Percentiles rank a stretch among this genome's conserved stretches.
phyloP scores from a whole-genome alignment of 2,797 vertebrate species.

The Meriones psammophilus region DNA sequence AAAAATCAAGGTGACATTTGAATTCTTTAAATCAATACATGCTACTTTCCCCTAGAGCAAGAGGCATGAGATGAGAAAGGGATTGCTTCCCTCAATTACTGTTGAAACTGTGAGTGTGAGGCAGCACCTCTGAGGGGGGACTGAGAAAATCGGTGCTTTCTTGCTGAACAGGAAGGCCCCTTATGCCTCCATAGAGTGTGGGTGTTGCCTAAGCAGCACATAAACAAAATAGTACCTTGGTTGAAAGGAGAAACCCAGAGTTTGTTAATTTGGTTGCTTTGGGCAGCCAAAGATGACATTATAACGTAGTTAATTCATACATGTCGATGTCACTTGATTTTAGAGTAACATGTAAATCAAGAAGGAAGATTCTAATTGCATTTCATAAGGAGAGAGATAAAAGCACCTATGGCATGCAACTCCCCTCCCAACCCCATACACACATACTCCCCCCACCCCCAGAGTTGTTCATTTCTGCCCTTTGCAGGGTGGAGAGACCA shows the following conservation, averaged over 20 bases:
- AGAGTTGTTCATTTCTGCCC: not conserved
- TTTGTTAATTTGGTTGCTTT: not conserved
- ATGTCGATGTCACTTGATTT: not conserved
- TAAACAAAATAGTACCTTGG: not conserved
- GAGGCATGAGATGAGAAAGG: not conserved
- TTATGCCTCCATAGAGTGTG: fast-evolving
- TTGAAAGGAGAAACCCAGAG: not conserved
- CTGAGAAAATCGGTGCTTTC: fast-evolving
- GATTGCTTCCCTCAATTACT: not conserved
- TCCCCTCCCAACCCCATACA: not conserved
- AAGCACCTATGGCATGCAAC: not conserved
- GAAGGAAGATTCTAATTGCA: not conserved
- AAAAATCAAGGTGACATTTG: not conserved
- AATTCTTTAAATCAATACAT: not conserved
- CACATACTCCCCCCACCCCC: too few relatives aligned
- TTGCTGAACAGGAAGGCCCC: not conserved
- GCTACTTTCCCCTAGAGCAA: not conserved
- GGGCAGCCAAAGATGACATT: not conserved
- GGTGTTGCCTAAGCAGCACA: not conserved
- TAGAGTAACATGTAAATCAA: not conserved
- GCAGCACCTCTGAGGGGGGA: not conserved
- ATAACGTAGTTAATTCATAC: not conserved
- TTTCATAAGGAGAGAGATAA: slow-evolving; percentile 24
- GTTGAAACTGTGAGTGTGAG: not conserved
- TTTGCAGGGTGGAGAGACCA: not conserved